These are phyloP conservation scores for Cryptoleucopteryx plumbea DNA, from an alignment of 2,113 vertebrate species.

Conservation along the genomic window DNA sequence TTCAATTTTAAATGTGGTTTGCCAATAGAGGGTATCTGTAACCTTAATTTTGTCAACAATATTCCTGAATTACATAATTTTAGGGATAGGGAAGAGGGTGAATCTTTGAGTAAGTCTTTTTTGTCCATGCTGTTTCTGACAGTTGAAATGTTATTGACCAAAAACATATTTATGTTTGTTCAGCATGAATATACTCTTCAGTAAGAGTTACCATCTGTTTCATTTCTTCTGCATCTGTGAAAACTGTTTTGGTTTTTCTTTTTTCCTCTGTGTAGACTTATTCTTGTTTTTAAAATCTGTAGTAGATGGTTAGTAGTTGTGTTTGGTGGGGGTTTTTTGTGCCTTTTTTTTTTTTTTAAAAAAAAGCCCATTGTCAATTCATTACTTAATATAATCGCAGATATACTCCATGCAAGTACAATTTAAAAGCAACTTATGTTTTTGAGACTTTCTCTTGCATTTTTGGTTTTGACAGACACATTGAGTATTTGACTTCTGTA, in stretches of 20 bases:
- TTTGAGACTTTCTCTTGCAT: not conserved
- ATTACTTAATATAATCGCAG: not conserved
- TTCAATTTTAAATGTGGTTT: not conserved
- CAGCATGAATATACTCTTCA: not conserved
- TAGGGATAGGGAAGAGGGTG: not conserved
- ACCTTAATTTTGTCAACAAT: not conserved
- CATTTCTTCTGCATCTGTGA: not conserved
- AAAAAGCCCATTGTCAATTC: not conserved
- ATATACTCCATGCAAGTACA: not conserved
- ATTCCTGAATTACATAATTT: not conserved
- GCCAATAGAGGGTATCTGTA: not conserved
- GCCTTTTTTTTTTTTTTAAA: not conserved
- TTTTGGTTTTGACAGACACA: not conserved
- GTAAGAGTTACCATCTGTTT: conserved; percentile 9
- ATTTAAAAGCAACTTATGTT: not conserved
- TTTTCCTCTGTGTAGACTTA: not conserved
- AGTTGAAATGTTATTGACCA: conserved; percentile 25
- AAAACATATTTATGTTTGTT: not conserved
- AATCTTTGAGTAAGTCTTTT: not conserved
- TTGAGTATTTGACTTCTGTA: not conserved
- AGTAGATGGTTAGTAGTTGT: not conserved
- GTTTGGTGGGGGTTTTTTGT: not conserved
- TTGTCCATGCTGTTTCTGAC: not conserved
- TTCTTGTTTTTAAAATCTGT: not conserved
- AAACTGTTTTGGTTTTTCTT: not conserved